Base-by-base conservation (phyloP, 2,113 vertebrate genomes). In the Tauraco erythrolophus region DNA sequence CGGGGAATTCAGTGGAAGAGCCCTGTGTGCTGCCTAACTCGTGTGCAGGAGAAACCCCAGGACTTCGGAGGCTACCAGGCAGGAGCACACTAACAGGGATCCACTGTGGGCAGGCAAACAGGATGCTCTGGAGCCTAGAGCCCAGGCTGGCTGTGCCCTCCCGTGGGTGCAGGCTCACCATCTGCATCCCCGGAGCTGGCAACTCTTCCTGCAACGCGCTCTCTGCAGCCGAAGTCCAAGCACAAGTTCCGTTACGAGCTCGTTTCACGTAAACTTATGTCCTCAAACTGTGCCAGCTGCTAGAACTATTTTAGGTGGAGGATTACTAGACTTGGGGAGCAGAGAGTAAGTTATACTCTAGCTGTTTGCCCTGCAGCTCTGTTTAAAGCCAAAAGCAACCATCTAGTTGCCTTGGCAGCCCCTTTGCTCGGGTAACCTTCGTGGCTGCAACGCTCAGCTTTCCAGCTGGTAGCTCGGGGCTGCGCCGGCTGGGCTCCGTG, bases 401-500 rank as follows among this genome's bases (percentile, higher is more conserved):
- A 0, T 14, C 15, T 12, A 1, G 10, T 13, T 16, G 8, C 21
- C 24, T 6, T 8, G 17, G 61, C 30, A 62, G 7, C 35, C n/a
- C 54, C n/a, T 45, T 43, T 33, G 2, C 10, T 23, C 1, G 0
- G 3, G 28, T 15, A 25, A 14, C 7, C 22, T 24, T 35, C 1
- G 12, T 16, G 12, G 68, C 23, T 2, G 0, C 17, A 3, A 4
- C 0, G 6, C 16, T 3, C 23, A 2, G 4, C 4, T 19, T 13
- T 19, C 17, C 19, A 19, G 43, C 25, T 24, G 1, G 27, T 6
- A 17, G 48, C 51, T 17, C 35, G 5, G 39, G 54, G 51, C 8
- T 14, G 65, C 50, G 28, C 6, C 8, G 33, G n/a, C 50, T 19
- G 31, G 15, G 18, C 19, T 23, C 23, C 3, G 0, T 2, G 54